Conservation (phyloP, 2,113 vertebrate species). For the Vireo altiloquus region DNA sequence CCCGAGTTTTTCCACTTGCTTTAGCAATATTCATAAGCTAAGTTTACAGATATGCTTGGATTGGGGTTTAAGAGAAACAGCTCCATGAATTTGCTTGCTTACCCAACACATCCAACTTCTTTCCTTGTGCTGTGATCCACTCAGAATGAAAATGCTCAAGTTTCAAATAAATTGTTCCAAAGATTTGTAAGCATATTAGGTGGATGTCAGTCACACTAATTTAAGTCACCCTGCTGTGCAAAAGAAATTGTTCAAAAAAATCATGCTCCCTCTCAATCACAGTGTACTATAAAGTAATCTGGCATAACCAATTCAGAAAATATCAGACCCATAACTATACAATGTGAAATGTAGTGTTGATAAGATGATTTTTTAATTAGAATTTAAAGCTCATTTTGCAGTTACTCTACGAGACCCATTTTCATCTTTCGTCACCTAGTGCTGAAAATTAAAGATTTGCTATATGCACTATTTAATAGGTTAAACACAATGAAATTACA, state of each 20-base stretch:
- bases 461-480: neutral
- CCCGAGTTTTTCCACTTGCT: neutral
- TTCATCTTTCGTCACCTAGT: neutral
- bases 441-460: neutral
- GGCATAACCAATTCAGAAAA: neutral
- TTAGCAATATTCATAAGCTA: neutral
- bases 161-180: conserved; percentile 17
- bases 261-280: neutral
- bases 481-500: conserved; percentile 1
- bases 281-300: neutral
- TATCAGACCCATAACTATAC: conserved; percentile 4
- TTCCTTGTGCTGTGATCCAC: neutral
- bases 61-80: neutral
- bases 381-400: conserved; percentile 26
- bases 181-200: conserved; percentile 5
- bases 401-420: neutral
- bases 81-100: neutral
- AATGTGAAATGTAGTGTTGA: conserved; percentile 6
- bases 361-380: conserved; percentile 33
- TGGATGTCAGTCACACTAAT: neutral
- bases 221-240: conserved; percentile 3
- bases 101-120: neutral
- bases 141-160: neutral
- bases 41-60: neutral
- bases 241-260: conserved; percentile 2